Percentiles rank a stretch among this genome's conserved stretches.
These are phyloP conservation scores for Esox niger DNA, from an alignment of 2,113 vertebrate genomes.

Conservation along the genomic window DNA sequence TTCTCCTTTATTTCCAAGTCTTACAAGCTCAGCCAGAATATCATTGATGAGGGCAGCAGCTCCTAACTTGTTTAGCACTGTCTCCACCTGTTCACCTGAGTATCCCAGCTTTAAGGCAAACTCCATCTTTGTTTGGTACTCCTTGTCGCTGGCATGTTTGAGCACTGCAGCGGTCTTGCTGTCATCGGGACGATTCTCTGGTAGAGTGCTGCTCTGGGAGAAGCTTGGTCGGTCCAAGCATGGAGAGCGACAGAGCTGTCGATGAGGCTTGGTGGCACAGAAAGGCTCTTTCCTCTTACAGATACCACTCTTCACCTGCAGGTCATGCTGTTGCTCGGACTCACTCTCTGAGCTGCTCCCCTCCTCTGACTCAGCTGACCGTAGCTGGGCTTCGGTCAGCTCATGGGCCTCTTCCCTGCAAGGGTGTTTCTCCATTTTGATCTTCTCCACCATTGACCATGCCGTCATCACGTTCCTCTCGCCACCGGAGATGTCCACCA, in stretches of 20 bases:
- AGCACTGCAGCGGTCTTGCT: slow-evolving; percentile 40
- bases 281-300: slow-evolving; percentile 76
- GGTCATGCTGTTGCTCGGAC: slow-evolving; percentile 66
- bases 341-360: slow-evolving; percentile 92
- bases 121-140: slow-evolving; percentile 96
- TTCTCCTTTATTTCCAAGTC: slow-evolving; percentile 92
- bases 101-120: slow-evolving; percentile 97
- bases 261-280: slow-evolving; percentile 81
- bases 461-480: slow-evolving; percentile 88
- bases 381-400: slow-evolving; percentile 71
- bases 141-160: slow-evolving; percentile 73
- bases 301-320: slow-evolving; percentile 46
- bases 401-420: slow-evolving; percentile 82
- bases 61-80: slow-evolving; percentile 91
- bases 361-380: slow-evolving; percentile 87
- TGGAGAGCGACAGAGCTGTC: slow-evolving; percentile 94
- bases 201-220: slow-evolving; percentile 88
- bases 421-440: slow-evolving; percentile 91
- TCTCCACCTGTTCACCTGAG: slow-evolving; percentile 90
- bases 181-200: slow-evolving; percentile 79
- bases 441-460: slow-evolving; percentile 85
- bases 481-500: slow-evolving; percentile 70
- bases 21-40: slow-evolving; percentile 91
- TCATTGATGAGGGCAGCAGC: slow-evolving; percentile 93
- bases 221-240: slow-evolving; percentile 94